Conservation (phyloP, 1,140 invertebrate species). For the Laodelphax striatellus region DNA sequence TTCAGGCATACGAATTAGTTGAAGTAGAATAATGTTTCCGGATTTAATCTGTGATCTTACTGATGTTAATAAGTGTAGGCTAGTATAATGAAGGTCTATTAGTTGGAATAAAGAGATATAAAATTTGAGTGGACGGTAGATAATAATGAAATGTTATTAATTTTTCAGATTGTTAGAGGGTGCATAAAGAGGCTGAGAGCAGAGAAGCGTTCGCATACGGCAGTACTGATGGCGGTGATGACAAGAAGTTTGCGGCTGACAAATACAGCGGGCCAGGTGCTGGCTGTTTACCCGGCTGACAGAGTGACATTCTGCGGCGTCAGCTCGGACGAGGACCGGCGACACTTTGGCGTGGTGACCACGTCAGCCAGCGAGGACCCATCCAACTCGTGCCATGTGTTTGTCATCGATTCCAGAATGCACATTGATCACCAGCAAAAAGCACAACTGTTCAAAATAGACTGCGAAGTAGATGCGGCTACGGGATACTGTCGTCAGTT, state of each 20-base stretch:
- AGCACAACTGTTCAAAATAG: constrained; percentile 63
- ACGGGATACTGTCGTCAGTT: constrained; percentile 73
- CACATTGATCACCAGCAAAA: constrained; percentile 63
- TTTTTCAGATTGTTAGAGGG: constrained; percentile 48
- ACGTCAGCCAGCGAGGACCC: constrained; percentile 43
- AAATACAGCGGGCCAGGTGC: constrained; percentile 40
- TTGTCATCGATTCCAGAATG: constrained; percentile 82
- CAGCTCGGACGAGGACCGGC: constrained; percentile 76
- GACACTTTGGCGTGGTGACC: constrained; percentile 87
- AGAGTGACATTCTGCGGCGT: constrained; percentile 81
- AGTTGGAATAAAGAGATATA: no score
- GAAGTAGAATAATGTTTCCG: no score
- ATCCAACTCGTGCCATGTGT: constrained; percentile 90
- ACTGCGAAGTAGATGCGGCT: constrained; percentile 58
- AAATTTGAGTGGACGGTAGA: no score
- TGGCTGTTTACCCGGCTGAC: constrained; percentile 76
- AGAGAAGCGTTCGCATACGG: constrained; percentile 77
- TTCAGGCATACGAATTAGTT: no score
- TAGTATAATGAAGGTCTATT: no score
- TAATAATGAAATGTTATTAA: no score
- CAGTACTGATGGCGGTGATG: constrained; percentile 74
- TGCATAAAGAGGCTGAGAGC: constrained; percentile 80
- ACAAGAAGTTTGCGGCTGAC: constrained; percentile 65
- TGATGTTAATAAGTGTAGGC: no score
- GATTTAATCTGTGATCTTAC: no score